Evolutionary conservation across 2,888 invertebrate species (phyloP), one percentile per base, ranked within the genome.

Genomic region (Sialis fuliginosa): DNA sequence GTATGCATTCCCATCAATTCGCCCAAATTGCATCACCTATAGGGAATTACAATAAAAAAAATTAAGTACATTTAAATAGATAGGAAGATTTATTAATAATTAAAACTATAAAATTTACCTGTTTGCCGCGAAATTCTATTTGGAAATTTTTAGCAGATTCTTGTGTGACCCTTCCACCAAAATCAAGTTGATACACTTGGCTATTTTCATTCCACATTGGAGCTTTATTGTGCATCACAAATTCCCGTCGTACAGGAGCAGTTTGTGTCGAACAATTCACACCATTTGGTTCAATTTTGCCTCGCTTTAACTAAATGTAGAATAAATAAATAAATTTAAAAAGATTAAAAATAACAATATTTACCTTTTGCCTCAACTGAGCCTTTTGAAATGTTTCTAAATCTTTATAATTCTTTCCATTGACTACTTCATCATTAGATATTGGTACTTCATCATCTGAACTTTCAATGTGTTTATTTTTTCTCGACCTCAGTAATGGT

Each of bases 141-240:
- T 98, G 97, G 66, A 98, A 98, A 70, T 98, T 98, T 68, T 98
- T 98, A 10, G 97, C 97, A 40, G 95, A 96, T 65, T 98, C 97
- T 67, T 97, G 97, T 4, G 97, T 98, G 49, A 98, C 98, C 53
- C 98, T 74, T 8, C 98, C 98, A 5, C 97, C 97, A 69, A 98
- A 98, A 69, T 98, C 98, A 41, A 98, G 72, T 62, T 97, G 97
- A 68, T 97, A 98, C 9, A 98, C 97, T 67, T 98, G 97, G 62
- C 91, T 93, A 66, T 88, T 89, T 67, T 98, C 97, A 65, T 98
- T 98, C 98, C 98, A 98, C 66, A 67, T 67, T 3, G 65, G 65
- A 6, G 84, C 81, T 67, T 98, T 97, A 68, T 98, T 98, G 67
- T 95, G 92, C 88, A 96, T 91, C 42, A 91, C 79, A 58, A 93